Evolutionary conservation across 1,140 invertebrate species (phyloP).

Genomic region (Heliconius congener): DNA sequence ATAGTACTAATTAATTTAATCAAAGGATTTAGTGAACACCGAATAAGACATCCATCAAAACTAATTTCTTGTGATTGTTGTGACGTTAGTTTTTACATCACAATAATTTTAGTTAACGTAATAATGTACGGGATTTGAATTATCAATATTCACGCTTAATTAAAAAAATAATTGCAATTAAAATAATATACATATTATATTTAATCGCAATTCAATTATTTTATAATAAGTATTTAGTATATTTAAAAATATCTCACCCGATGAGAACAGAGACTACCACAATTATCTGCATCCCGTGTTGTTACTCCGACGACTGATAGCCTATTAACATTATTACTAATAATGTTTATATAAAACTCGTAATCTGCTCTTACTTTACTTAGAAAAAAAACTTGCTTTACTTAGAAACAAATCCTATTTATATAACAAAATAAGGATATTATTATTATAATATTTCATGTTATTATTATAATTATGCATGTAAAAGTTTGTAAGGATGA

Average conservation of each 20-base stretch:
- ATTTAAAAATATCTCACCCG: conserved; percentile 20
- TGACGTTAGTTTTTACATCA: too few relatives aligned
- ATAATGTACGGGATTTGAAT: too few relatives aligned
- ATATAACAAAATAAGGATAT: background rate
- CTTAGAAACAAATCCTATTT: conserved; percentile 3
- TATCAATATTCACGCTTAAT: too few relatives aligned
- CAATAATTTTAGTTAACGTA: too few relatives aligned
- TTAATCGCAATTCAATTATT: background rate
- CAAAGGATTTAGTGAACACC: too few relatives aligned
- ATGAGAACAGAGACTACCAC: background rate
- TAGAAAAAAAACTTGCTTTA: background rate
- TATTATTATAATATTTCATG: background rate
- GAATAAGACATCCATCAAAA: too few relatives aligned
- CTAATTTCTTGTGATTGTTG: too few relatives aligned
- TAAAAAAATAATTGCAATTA: too few relatives aligned
- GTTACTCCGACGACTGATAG: conserved; percentile 26
- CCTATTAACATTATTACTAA: conserved; percentile 25
- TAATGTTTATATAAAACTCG: background rate
- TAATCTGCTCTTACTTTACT: background rate
- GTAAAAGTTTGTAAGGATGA: too few relatives aligned
- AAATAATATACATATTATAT: too few relatives aligned
- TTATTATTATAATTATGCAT: too few relatives aligned
- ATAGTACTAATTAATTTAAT: too few relatives aligned
- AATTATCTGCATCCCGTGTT: conserved; percentile 19
- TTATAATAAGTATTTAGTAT: background rate